Evolutionary conservation across 1,140 invertebrate genomes (phyloP).

Genomic region (Leptopilina clavipes): DNA sequence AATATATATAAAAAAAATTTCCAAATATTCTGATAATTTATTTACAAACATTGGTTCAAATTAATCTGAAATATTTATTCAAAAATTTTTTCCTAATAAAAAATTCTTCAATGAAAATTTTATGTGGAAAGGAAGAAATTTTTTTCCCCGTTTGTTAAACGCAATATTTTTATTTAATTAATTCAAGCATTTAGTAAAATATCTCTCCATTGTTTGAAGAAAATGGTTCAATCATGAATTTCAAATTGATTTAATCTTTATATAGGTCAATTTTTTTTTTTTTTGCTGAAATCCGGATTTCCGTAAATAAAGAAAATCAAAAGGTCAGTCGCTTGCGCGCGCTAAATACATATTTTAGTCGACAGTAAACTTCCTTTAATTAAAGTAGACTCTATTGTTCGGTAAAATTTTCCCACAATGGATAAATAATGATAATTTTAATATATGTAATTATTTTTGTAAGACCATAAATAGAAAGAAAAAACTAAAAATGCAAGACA

Average conservation of each 20-base stretch:
- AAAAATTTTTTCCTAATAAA: too few relatives aligned
- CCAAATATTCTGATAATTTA: too few relatives aligned
- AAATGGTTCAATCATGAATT: constrained; percentile 2
- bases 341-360: background rate
- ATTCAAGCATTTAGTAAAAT: background rate
- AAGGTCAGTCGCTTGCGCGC: background rate
- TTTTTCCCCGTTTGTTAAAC: too few relatives aligned
- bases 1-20: too few relatives aligned
- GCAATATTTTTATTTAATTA: background rate
- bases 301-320: constrained; percentile 4
- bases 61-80: too few relatives aligned
- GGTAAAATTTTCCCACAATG: background rate
- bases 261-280: constrained; percentile 10
- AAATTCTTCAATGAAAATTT: too few relatives aligned
- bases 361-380: background rate
- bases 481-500: background rate
- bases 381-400: background rate
- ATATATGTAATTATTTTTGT: background rate
- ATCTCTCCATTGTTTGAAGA: background rate
- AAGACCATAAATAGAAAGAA: background rate
- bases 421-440: background rate
- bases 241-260: background rate
- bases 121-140: too few relatives aligned
- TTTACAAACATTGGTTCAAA: too few relatives aligned
- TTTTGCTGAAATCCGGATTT: background rate